Evolutionary conservation across 37 sponge, comb jelly and placozoan species (phyloP).

Genomic region (Aphrocallistes beatrix): DNA sequence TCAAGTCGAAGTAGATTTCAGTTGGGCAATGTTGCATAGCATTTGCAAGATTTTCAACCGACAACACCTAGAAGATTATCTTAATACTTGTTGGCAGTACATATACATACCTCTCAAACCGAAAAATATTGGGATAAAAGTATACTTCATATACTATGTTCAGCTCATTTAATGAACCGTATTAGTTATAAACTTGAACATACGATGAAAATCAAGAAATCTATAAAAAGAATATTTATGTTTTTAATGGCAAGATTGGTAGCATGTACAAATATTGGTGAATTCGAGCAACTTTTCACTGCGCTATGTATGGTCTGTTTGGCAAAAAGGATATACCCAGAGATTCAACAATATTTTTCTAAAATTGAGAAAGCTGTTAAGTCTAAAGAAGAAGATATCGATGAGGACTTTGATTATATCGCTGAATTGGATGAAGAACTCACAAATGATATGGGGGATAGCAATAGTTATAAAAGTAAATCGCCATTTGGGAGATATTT

Average conservation of each 20-base stretch:
- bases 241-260: neutral
- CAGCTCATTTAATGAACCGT: neutral
- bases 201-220: neutral
- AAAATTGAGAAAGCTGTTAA: neutral
- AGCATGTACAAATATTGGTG: neutral
- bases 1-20: neutral
- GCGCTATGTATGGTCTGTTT: neutral
- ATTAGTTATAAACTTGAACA: too few relatives aligned
- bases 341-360: neutral
- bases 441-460: slow-evolving; percentile 6
- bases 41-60: neutral
- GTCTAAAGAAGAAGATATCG: neutral
- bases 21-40: too few relatives aligned
- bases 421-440: slow-evolving; percentile 13
- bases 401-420: neutral
- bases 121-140: neutral
- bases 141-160: neutral
- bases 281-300: neutral
- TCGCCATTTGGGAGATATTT: slow-evolving; percentile 6
- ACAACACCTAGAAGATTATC: neutral
- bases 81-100: too few relatives aligned
- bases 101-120: neutral
- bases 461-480: slow-evolving; percentile 17
- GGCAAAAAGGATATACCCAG: neutral
- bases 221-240: neutral